A percentile compares a stretch with the other conserved stretches of the same genome.
These are phyloP conservation scores for Aphis craccivora DNA, from an alignment of 1,140 invertebrate genomes.

Conservation along the genomic window DNA sequence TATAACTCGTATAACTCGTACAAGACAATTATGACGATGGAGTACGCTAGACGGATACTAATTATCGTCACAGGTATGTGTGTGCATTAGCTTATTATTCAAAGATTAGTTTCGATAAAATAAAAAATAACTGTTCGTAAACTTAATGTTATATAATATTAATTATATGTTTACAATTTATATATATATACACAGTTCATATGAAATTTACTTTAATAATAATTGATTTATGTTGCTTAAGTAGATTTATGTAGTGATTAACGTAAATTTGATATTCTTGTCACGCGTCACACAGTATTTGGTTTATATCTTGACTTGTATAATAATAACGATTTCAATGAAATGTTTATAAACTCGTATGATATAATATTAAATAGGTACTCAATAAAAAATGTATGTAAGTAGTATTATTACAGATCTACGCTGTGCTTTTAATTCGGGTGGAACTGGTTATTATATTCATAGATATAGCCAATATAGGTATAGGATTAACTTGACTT, in stretches of 20 bases:
- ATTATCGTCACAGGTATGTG: slow-evolving; percentile 27
- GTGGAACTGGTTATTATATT: background rate
- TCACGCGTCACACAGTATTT: background rate
- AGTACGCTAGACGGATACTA: slow-evolving; percentile 24
- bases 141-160: slow-evolving; percentile 7
- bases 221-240: background rate
- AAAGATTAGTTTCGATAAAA: background rate
- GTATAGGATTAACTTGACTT: background rate
- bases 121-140: background rate
- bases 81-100: background rate
- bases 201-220: background rate
- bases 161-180: background rate
- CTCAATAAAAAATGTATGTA: background rate
- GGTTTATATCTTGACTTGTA: background rate
- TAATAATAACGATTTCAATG: background rate
- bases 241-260: background rate
- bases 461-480: background rate
- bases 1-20: too few relatives aligned
- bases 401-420: background rate
- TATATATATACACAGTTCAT: background rate
- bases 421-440: background rate
- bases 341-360: slow-evolving; percentile 4
- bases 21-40: background rate
- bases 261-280: background rate
- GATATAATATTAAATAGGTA: background rate